These are phyloP conservation scores for Silurus lanzhouensis DNA, from an alignment of 2,797 vertebrate species.

Conservation along the genomic window DNA sequence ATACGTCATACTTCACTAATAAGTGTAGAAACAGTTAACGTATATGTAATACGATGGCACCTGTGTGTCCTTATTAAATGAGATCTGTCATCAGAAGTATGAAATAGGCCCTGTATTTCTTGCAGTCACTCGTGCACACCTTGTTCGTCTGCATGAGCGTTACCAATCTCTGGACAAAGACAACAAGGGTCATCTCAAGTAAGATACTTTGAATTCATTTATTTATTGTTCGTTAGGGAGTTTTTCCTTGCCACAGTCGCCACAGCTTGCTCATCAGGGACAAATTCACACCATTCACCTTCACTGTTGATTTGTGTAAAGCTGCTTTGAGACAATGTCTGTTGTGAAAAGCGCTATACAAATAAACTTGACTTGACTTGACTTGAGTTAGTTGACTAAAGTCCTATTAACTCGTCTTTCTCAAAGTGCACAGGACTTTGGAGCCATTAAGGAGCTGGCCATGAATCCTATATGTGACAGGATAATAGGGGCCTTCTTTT, in stretches of 20 bases:
- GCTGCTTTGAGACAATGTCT: too few relatives aligned
- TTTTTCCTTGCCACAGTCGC: too few relatives aligned
- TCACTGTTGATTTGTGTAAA: too few relatives aligned
- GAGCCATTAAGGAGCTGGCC: slow-evolving; percentile 67
- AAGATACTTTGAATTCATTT: slow-evolving; percentile 39
- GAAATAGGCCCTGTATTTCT: slow-evolving; percentile 10
- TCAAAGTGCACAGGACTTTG: slow-evolving; percentile 73
- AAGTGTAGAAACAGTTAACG: not conserved
- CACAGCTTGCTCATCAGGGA: too few relatives aligned
- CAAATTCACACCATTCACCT: too few relatives aligned
- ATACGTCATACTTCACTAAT: too few relatives aligned
- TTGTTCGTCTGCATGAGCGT: slow-evolving; percentile 74
- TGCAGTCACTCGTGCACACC: slow-evolving; percentile 74
- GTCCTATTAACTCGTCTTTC: not conserved
- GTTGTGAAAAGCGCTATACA: too few relatives aligned
- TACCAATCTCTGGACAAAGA: slow-evolving; percentile 75
- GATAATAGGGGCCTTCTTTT: slow-evolving; percentile 79
- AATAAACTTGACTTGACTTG: too few relatives aligned
- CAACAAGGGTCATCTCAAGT: slow-evolving; percentile 74
- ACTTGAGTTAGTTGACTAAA: not conserved
- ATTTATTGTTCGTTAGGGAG: not conserved
- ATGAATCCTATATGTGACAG: slow-evolving; percentile 78
- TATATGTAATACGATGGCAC: not conserved
- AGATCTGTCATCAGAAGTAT: not conserved
- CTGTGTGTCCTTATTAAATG: not conserved